Percentiles rank a stretch among this genome's conserved stretches.
Evolutionary conservation across 1,140 invertebrate species (phyloP).

Genomic region (Lepidurus arcticus): DNA sequence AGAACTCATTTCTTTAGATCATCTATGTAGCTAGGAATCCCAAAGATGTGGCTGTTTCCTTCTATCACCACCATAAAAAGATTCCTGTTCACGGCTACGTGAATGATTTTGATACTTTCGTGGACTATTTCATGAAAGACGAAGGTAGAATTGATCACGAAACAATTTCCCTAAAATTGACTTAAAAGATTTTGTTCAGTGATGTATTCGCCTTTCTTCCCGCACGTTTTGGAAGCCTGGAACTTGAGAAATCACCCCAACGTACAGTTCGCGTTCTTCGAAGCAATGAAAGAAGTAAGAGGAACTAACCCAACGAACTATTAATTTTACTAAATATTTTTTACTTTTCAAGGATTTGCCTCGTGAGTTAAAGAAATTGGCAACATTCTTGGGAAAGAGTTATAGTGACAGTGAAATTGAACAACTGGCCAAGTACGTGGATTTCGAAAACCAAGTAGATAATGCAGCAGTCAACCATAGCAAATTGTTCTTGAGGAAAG

Average conservation of each 20-base stretch:
- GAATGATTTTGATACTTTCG: conserved; percentile 68
- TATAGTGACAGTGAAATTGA: not conserved
- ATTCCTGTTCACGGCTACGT: conserved; percentile 64
- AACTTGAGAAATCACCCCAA: conserved; percentile 36
- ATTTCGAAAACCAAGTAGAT: not conserved
- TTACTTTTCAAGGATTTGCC: not conserved
- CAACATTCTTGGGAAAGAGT: not conserved
- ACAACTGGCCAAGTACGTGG: not conserved
- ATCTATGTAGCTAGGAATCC: conserved; percentile 75
- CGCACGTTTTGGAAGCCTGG: conserved; percentile 38
- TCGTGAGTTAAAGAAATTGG: not conserved
- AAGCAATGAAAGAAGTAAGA: conserved; percentile 41
- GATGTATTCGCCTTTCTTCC: conserved; percentile 34
- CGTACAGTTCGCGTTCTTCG: conserved; percentile 38
- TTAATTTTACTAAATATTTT: not conserved
- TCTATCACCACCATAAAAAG: conserved; percentile 68
- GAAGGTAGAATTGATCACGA: conserved; percentile 42
- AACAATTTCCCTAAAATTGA: not conserved
- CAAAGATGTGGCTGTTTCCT: conserved; percentile 77
- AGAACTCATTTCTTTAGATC: conserved; percentile 44
- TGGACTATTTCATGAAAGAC: conserved; percentile 66
- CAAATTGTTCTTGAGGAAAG: not conserved
- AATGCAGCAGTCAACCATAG: not conserved
- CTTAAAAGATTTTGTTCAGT: conserved; percentile 26
- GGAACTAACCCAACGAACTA: not conserved